Base-by-base conservation (phyloP, 2,888 invertebrate species). In the Caenorhabditis japonica region DNA sequence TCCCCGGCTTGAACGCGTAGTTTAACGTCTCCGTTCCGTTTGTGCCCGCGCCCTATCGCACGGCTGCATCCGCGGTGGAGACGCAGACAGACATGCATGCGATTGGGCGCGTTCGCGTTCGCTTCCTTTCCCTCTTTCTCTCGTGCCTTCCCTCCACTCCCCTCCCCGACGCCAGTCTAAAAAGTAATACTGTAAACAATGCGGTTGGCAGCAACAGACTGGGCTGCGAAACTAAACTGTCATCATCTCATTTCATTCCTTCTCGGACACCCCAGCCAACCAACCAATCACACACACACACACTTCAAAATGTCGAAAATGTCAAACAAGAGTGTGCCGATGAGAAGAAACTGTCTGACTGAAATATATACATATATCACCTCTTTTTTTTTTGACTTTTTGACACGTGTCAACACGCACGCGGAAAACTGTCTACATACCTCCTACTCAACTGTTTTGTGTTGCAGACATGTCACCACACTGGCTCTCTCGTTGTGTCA, bases 271-370 rank as follows among this genome's bases (percentile, higher is more conserved):
- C 64, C 52, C 33, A 59, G 58, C 43, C 60, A 36, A 15, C n/a
- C n/a, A n/a, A n/a, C n/a, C n/a, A n/a, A n/a, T n/a, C n/a, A 59
- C 60, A 62, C 39, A 55, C 44, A 53, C 21, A 70, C 43, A 70
- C 60, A 61, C 55, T 55, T 70, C 61, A 70, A 70, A 70, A 70
- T 56, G 60, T 70, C 70, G 53, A 69, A 69, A 70, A 61, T 70
- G 61, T 61, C 61, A 55, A 61, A 55, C 53, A 56, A 55, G 49
- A 60, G 43, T 55, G 55, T 70, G 53, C 49, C 60, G 47, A 56
- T 46, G 39, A 34, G 39, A 23, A 69, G 34, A 52, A 68, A 13
- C 10, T 10, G 23, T 39, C 33, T 38, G 53, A 70, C 47, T 36
- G 47, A 58, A 49, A 51, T 44, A n/a, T n/a, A n/a, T n/a, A 69